phyloP scores from a whole-genome alignment of 2,797 vertebrate genomes.

The Sarcoramphus papa region DNA sequence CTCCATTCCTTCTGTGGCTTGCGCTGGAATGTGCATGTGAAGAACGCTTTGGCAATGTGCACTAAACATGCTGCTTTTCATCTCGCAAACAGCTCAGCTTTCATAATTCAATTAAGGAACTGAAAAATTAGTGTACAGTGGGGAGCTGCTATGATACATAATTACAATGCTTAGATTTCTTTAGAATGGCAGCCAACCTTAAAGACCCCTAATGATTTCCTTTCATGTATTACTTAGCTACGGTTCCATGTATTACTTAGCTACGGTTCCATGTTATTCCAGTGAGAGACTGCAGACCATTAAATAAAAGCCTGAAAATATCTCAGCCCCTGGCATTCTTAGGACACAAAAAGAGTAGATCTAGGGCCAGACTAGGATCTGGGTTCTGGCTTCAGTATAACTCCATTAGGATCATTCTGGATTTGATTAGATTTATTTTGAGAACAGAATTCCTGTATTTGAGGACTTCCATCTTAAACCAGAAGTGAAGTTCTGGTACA shows the following conservation, averaged over 20 bases:
- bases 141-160: neutral
- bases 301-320: slow-evolving; percentile 2
- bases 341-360: neutral
- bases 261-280: neutral
- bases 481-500: neutral
- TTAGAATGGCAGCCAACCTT: slow-evolving; percentile 5
- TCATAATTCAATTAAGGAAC: slow-evolving; percentile 25
- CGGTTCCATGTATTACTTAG: neutral
- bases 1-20: neutral
- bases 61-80: slow-evolving; percentile 15
- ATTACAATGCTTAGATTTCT: neutral
- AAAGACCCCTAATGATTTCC: neutral
- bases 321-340: neutral
- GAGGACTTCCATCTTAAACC: neutral
- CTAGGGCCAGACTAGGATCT: neutral
- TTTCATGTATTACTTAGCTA: neutral
- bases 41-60: neutral
- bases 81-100: slow-evolving; percentile 26
- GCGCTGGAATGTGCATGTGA: neutral
- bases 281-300: neutral
- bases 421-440: slow-evolving; percentile 25
- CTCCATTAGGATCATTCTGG: neutral
- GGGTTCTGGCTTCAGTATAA: neutral
- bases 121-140: neutral
- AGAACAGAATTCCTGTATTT: neutral